Evolutionary conservation across 2,113 vertebrate genomes (phyloP), one percentile per base, ranked within the genome.

Genomic region (Datnioides undecimradiatus): DNA sequence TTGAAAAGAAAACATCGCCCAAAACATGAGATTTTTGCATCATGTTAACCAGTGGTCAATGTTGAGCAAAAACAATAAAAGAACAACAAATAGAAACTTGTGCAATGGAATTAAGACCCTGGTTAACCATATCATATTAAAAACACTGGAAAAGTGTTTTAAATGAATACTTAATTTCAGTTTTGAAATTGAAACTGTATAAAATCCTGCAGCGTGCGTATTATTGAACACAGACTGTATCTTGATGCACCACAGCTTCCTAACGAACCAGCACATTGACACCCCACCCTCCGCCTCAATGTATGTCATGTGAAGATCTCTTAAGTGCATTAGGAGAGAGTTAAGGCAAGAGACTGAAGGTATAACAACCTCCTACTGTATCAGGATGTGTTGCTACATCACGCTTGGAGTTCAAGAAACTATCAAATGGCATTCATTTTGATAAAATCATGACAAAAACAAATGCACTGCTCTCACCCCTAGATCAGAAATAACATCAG

Each of bases 281-380:
- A 23, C 80, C 23, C 34, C 82, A 36, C 62, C 69, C 80, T 8
- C 23, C 12, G 21, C 34, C 16, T 66, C 74, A 82, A 88, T 76
- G 65, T 31, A 2, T 36, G 68, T 82, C 87, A 89, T 85, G 81
- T 86, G 87, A 80, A 57, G 63, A 62, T 71, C 69, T 75, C 52
- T 36, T 84, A 75, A 87, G 66, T 86, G 65, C 68, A 68, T 86
- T 79, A 88, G 69, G 68, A 60, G 52, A 57, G 45, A 36, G 55
- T 66, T 43, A 58, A 46, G 13, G 31, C 33, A 45, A 73, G 8
- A 74, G 55, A 27, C n/a, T 40, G 48, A 19, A 17, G 33, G 7
- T 64, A 21, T 27, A 52, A n/a, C 63, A 73, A 34, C n/a, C 6
- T 83, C 45, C 48, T 29, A 10, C 52, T 23, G 46, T 17, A 52